Evolutionary conservation across 2,113 vertebrate genomes (phyloP).

Genomic region (Aptenodytes patagonicus): DNA sequence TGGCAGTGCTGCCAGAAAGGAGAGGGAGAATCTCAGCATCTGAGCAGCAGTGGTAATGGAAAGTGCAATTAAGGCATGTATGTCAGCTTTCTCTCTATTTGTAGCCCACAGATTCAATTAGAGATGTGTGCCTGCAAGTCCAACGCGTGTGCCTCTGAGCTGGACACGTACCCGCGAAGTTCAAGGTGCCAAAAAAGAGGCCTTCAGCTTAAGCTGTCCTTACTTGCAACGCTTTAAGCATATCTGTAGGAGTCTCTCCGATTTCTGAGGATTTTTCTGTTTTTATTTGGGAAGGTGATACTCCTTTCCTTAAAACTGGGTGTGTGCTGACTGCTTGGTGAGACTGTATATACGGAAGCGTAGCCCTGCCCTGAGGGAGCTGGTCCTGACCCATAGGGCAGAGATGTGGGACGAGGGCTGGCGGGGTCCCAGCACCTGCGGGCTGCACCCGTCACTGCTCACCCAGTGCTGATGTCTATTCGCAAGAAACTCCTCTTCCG

Average conservation of each 20-base stretch:
- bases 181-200: neutral
- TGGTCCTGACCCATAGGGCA: neutral
- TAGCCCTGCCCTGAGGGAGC: neutral
- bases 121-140: neutral
- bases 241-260: neutral
- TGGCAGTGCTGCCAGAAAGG: neutral
- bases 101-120: neutral
- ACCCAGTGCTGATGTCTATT: neutral
- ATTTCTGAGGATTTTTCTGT: neutral
- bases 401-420: neutral
- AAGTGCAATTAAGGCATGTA: neutral
- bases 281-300: neutral
- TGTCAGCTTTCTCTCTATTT: neutral
- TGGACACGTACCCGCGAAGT: accelerated
- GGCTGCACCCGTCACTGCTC: accelerated
- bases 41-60: neutral
- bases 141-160: neutral
- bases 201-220: neutral
- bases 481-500: no score
- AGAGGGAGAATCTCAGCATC: neutral
- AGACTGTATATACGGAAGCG: accelerated
- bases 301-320: neutral
- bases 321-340: neutral
- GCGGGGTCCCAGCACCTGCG: neutral
- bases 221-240: accelerated